phyloP scores from a whole-genome alignment of 64 coral and sea anemone genomes.

The Stichodactyla mertensii region DNA sequence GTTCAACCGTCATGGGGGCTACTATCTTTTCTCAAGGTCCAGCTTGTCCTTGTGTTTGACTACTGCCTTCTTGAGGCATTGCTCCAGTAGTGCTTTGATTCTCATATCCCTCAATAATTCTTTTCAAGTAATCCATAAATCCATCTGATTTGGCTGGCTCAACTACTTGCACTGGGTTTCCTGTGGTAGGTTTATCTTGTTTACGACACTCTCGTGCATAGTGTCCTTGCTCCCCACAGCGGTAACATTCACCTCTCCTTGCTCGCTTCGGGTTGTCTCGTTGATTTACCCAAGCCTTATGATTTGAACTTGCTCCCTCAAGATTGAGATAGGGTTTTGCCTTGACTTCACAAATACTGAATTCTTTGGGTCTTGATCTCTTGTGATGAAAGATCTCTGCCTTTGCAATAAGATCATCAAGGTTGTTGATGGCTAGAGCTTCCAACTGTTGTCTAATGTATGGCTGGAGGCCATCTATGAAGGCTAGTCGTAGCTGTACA shows the following conservation, averaged over 20 bases:
- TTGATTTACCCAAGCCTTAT: background rate
- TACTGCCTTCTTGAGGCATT: background rate
- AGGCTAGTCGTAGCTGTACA: background rate
- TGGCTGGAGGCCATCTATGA: slow-evolving; percentile 1
- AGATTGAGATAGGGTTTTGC: background rate
- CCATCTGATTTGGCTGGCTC: background rate
- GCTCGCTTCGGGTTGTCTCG: background rate
- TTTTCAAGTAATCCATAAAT: background rate
- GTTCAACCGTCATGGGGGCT: background rate
- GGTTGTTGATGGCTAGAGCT: slow-evolving; percentile 1
- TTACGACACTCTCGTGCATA: background rate
- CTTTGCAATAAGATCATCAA: slow-evolving; percentile 3
- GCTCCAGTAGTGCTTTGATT: background rate
- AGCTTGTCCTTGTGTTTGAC: background rate
- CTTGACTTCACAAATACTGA: background rate
- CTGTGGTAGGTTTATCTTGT: background rate
- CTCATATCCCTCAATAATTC: slow-evolving; percentile 2
- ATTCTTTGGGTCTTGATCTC: background rate
- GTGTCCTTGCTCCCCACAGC: background rate
- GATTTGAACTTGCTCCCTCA: background rate
- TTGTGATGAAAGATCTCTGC: slow-evolving; percentile 14
- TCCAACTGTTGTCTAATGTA: slow-evolving; percentile 2
- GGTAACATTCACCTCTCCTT: background rate
- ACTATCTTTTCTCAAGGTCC: background rate
- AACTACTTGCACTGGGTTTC: background rate